Base-by-base conservation (phyloP, 1,140 invertebrate genomes). In the Euwallacea fornicatus region DNA sequence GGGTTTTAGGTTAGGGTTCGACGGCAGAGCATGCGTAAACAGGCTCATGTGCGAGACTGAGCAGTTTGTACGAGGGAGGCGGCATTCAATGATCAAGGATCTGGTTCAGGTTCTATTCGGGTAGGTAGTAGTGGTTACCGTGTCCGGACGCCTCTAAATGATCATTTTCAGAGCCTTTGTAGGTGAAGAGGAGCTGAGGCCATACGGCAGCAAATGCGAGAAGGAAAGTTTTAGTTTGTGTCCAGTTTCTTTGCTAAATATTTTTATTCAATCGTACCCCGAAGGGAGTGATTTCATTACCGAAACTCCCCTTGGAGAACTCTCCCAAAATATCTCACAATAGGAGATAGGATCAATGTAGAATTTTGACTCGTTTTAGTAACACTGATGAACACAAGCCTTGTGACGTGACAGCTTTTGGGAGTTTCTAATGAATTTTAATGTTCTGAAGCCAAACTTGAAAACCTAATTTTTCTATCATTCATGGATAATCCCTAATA, bases 31-130 rank as follows among this genome's bases (percentile, higher is more conserved):
- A 16, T 92, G 90, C 79, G 79, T 91, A 43, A 81, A 90, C 69
- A 84, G 87, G 70, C 86, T 86, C 16, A 85, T 91, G 62, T 91
- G 90, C 75, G 90, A 92, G 77, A 84, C 87, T 7, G 84, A 84
- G 71, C 80, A 80, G 56, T 80, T 87, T 74, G 75, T 90, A 47
- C 85, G 84, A 42, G 82, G 85, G 0, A 84, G 83, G 11, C 88
- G 89, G 16, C 79, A 83, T 65, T 90, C 88, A 15, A 83, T 91
- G 61, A 81, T 90, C 11, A 88, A 89, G 68, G 89, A 91, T 77
- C 76, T 90, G 68, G 78, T 91, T 55, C 84, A 86, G 78, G 83
- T 86, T 33, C 78, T 91, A 67, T 86, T 92, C 71, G 86, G 84
- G 88, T 90, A 84, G 83, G 79, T 80, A 46, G 13, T 15, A 63